A percentile compares a stretch with the other conserved stretches of the same genome.
phyloP scores from a whole-genome alignment of 92 coral and sea anemone species.

The Epizoanthus scotinus region DNA sequence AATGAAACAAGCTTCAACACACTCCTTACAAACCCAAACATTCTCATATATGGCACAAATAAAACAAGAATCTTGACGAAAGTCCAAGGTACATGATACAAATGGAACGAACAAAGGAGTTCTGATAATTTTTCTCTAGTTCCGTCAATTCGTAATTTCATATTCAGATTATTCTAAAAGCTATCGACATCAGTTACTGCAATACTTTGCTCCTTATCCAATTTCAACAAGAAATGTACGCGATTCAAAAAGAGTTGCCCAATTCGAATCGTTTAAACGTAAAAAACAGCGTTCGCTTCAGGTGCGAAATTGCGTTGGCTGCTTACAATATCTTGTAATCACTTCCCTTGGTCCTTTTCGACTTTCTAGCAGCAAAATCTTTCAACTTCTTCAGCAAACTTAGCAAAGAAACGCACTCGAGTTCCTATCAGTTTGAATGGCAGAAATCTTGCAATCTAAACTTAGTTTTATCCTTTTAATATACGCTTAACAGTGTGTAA shows the following conservation, averaged over 20 bases:
- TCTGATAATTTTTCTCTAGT: not conserved
- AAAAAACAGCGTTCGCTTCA: conserved; percentile 23
- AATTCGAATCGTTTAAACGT: conserved; percentile 12
- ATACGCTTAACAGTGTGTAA: conserved; percentile 23
- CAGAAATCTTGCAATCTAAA: not conserved
- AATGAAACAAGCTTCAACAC: conserved; percentile 40
- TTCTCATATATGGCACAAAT: conserved; percentile 36
- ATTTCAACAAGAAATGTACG: not conserved
- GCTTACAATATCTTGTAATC: not conserved
- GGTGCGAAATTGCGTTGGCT: conserved; percentile 25
- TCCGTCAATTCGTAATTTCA: not conserved
- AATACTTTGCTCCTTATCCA: not conserved
- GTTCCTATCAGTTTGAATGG: not conserved
- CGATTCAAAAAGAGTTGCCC: not conserved
- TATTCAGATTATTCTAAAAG: not conserved
- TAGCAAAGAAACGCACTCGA: not conserved
- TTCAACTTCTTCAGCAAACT: not conserved
- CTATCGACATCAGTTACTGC: not conserved
- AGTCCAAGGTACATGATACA: conserved; percentile 16
- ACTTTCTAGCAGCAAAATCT: not conserved
- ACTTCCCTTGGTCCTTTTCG: not conserved
- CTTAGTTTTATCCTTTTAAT: not conserved
- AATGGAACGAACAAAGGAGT: conserved; percentile 17
- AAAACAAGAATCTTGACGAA: conserved; percentile 1
- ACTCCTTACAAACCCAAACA: conserved; percentile 16